Evolutionary conservation across 2,113 vertebrate species (phyloP), one percentile per base, ranked within the genome.

Genomic region (Micronisus gabar): DNA sequence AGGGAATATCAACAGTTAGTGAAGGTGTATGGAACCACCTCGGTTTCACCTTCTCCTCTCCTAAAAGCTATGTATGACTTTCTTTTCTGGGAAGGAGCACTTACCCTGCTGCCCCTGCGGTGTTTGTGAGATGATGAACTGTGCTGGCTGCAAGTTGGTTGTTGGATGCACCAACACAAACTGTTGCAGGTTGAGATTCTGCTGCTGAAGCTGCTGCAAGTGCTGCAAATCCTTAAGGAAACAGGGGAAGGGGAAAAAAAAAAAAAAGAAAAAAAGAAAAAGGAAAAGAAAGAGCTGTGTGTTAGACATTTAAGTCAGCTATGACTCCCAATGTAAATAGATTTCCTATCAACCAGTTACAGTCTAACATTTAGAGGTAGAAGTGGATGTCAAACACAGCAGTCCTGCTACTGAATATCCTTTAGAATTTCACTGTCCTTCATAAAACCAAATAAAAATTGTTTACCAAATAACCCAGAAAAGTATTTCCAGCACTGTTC

Each of bases 81-180:
- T 48, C 10, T 81, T 82, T 79, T 53, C 50, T 26, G 56, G 88
- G 89, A 96, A 80, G 70, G 52, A 53, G 70, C 17, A 91, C 98
- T 98, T 93, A 99, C 99, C 98, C 98, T 99, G 99, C 97, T 99
- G 99, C 97, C 99, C 98, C 98, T 99, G 99, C 86, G 99, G 98
- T 73, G 99, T 98, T 98, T 99, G 99, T 94, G 99, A 99, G 99
- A 99, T 99, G 99, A 99, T 99, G 94, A 99, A 99, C 98, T 99
- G 99, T 90, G 99, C 97, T 75, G 99, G 98, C 94, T 99, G 99
- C 98, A 99, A 97, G 97, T 98, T 99, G 91, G 99, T 98, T 92
- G 99, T 98, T 17, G 99, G 99, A 97, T 99, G 99, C 96, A 99
- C 99, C 98, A 99, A 97, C 95, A 99, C 99, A 97, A 99, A 99